Evolutionary conservation across 2,797 vertebrate species (phyloP), one percentile per base, ranked within the genome.

Genomic region (Neosalanx taihuensis): DNA sequence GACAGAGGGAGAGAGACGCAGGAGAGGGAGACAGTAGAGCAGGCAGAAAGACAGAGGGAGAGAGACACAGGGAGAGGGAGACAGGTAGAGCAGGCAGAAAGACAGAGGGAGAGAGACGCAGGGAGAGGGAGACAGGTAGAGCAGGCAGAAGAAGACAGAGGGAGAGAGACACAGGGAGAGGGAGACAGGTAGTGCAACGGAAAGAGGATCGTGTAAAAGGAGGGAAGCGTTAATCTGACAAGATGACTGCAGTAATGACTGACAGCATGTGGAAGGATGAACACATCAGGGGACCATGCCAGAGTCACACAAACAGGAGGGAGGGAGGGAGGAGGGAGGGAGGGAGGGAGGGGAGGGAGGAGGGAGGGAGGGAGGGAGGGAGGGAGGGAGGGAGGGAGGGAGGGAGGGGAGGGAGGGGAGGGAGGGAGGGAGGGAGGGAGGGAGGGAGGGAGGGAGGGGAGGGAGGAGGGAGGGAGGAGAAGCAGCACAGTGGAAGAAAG

Each of bases 191-290:
- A n/a, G n/a, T n/a, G n/a, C n/a, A n/a, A n/a, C n/a, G n/a, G n/a
- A 76, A 72, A 58, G 68, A 58, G 37, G 60, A 7, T 6, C 29
- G 56, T 17, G 26, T 30, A 53, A 72, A 82, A 79, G 63, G 63
- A 60, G 57, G 53, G 70, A 75, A 76, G 79, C 23, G 6, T 67
- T 79, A 70, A 79, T 83, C 77, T 81, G 82, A 84, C 82, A n/a
- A 83, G 84, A 85, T 76, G 76, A 81, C 72, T 29, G 61, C 67
- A 51, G 72, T 82, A 86, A 81, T 83, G 80, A 87, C 74, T 83
- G 84, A 86, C 84, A 80, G 77, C 83, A 61, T 70, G 77, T 79
- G 71, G 76, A 37, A 74, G 73, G 81, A 81, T 79, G 67, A 78
- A 82, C 74, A 82, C 83, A 81, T 79, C 61, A 75, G 79, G 76